These are phyloP conservation scores for Drosophila ficusphila DNA, from an alignment of 1,140 invertebrate species.

Conservation along the genomic window DNA sequence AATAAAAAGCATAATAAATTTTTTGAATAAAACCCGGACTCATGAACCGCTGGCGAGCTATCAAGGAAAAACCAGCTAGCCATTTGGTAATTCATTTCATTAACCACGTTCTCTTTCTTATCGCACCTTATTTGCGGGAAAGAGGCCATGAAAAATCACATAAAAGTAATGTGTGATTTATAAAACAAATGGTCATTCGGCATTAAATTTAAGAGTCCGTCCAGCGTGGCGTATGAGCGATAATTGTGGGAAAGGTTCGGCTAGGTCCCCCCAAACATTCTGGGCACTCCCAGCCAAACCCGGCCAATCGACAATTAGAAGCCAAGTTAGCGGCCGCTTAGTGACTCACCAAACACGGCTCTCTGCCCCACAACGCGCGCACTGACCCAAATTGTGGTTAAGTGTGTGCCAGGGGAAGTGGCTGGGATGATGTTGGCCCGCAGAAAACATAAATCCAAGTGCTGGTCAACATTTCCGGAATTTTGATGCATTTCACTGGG, in stretches of 20 bases:
- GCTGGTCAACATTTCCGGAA: slow-evolving; percentile 64
- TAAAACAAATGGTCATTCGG: slow-evolving; percentile 45
- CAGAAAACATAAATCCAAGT: slow-evolving; percentile 57
- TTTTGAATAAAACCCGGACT: slow-evolving; percentile 7
- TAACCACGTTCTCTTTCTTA: slow-evolving; percentile 21
- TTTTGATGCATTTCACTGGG: slow-evolving; percentile 65
- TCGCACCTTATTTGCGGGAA: slow-evolving; percentile 13
- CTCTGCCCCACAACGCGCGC: slow-evolving; percentile 37
- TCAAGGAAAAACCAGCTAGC: neutral
- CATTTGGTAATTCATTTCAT: slow-evolving; percentile 29
- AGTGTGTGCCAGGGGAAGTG: slow-evolving; percentile 6
- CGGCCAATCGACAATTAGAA: slow-evolving; percentile 63
- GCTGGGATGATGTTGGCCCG: slow-evolving; percentile 7
- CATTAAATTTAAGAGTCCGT: slow-evolving; percentile 42
- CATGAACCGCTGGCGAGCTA: neutral
- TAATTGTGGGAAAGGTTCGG: slow-evolving; percentile 39
- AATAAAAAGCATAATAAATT: slow-evolving; percentile 1
- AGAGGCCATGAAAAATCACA: slow-evolving; percentile 37
- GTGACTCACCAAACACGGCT: slow-evolving; percentile 53
- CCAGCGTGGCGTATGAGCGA: slow-evolving; percentile 43
- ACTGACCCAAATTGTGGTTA: slow-evolving; percentile 66
- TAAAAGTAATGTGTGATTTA: slow-evolving; percentile 50
- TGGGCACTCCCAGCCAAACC: slow-evolving; percentile 46
- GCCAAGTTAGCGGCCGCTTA: slow-evolving; percentile 62
- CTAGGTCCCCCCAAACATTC: slow-evolving; percentile 20